Base-by-base conservation (phyloP, 1,140 invertebrate genomes). In the Tribolium madens region DNA sequence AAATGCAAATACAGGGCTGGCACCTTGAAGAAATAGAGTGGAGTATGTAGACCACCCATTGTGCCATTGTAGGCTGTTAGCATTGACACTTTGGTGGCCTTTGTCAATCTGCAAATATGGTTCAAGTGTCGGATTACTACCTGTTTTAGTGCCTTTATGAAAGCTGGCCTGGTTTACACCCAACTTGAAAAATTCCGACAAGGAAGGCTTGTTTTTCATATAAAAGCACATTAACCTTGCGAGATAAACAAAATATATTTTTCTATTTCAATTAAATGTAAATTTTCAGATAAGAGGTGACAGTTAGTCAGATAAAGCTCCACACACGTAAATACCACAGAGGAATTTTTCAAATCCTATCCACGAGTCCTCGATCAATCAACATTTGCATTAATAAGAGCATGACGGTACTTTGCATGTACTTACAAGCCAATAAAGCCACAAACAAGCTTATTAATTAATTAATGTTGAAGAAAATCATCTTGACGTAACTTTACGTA, bases 61-160 rank as follows among this genome's bases (percentile, higher is more conserved):
- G 57, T 13, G 57, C n/a, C 14, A 7, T 64, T 26, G 26, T 64
- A 14, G 21, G 12, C 36, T 42, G 26, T 64, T 64, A 21, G 26
- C 26, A n/a, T 64, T 26, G 26, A 26, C 57, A 64, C 57, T 33
- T 64, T 64, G 57, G 57, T 64, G 57, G 57, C 57, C 57, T 64
- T 64, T 64, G 57, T 64, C 57, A 64, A 64, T 64, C 57, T 64
- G 57, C 57, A 33, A 64, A 64, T 64, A 64, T 64, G 26, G 26
- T 64, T 64, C 57, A 64, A 64, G 57, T 64, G 26, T 64, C 31
- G 26, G 57, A 9, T 64, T 64, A 64, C 21, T 64, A 64, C 57
- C 57, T 64, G 57, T 64, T 60, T 60, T 60, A 60, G 21, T 31
- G 53, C 14, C 48, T 31, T 31, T 31, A 31, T 31, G 26, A 31